Evolutionary conservation across 2,797 vertebrate species (phyloP), one percentile per base, ranked within the genome.

Genomic region (Cuculus canorus): DNA sequence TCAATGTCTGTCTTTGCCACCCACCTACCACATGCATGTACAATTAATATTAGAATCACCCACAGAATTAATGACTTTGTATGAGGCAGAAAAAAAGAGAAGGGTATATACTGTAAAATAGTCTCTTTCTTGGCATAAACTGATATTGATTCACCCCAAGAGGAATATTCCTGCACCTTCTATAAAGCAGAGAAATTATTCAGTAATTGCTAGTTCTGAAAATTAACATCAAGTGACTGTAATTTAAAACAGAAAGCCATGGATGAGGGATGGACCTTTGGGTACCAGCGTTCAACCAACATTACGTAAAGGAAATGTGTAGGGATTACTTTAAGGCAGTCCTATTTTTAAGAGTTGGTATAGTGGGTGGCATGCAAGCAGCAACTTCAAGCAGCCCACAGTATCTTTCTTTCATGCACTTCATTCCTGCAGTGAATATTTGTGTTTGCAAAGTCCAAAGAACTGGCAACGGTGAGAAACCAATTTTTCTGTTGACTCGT

Each of bases 1-100:
- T 96, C 92, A 93, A 81, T 93, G 91, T 88, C 87, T 95, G 73
- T 72, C 87, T 94, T 83, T 93, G 76, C 94, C 95, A 92, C 91
- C 92, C 92, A 96, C 91, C 60, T 95, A 93, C 91, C 88, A 92
- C 92, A 94, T 94, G 93, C 82, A 91, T 65, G 69, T 83, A 85
- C 84, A 76, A 69, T 95, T 95, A 95, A 92, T 97, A 92, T 95
- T 95, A 92, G 92, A 93, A 86, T 87, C 89, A 77, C 82, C 83
- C 81, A 76, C 22, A 2, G 76, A 91, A 92, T 79, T 96, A 96
- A 95, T 93, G 90, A 87, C 82, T 92, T 56, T 87, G 13, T 76
- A 6, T 82, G 53, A 95, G 83, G 70, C 53, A 87, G 25, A 17
- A 45, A 50, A 48, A 52, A 53, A 48, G 18, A 54, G 18, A 54